These are phyloP conservation scores for Formicarius rufipectus DNA, from an alignment of 2,113 vertebrate genomes.

Conservation along the genomic window DNA sequence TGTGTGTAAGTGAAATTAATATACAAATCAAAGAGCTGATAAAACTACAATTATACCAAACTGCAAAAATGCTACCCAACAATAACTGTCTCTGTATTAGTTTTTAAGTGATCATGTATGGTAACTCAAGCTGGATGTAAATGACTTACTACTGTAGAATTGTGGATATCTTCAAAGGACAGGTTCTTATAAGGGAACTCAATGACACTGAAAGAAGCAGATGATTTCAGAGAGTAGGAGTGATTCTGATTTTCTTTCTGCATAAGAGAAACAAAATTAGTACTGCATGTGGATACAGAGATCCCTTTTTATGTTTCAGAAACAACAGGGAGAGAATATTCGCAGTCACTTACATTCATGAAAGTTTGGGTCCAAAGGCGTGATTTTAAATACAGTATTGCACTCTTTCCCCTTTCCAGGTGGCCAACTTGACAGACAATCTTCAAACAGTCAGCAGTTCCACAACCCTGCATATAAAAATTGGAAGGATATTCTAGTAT, in stretches of 20 bases:
- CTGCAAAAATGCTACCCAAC: neutral
- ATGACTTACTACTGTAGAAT: constrained; percentile 85
- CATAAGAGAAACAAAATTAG: neutral
- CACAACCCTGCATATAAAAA: constrained; percentile 80
- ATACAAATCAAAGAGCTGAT: neutral
- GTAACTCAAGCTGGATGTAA: neutral
- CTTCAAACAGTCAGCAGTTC: constrained; percentile 80
- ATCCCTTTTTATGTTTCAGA: neutral
- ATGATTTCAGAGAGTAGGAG: constrained; percentile 87
- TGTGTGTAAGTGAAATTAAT: neutral
- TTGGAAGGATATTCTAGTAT: neutral
- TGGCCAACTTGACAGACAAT: constrained; percentile 93
- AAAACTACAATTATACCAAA: neutral
- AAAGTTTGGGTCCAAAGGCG: constrained; percentile 89
- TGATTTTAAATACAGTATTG: constrained; percentile 89
- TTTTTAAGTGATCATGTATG: neutral
- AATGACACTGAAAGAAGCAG: constrained; percentile 89
- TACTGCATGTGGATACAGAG: neutral
- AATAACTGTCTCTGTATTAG: neutral
- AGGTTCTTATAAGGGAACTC: constrained; percentile 97
- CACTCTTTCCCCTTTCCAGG: constrained; percentile 88
- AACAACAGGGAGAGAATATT: neutral
- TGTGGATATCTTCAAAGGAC: constrained; percentile 82
- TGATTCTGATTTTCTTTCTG: constrained; percentile 93
- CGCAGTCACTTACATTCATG: constrained; percentile 80